A percentile compares a stretch with the other conserved stretches of the same genome.
Conservation (phyloP, 2,888 invertebrate species). For the Danaus chrysippus region DNA sequence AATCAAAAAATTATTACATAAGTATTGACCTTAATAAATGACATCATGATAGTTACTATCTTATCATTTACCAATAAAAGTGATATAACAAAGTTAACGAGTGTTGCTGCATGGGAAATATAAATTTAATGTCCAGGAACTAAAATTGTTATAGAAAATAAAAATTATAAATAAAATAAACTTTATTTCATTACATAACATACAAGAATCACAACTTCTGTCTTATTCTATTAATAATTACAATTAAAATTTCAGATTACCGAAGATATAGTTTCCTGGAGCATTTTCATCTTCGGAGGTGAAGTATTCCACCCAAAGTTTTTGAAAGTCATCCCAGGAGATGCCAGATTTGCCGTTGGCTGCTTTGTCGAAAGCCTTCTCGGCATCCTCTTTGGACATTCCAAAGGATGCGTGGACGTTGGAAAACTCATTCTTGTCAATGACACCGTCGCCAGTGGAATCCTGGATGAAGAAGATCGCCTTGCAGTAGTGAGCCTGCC, state of each 20-base stretch:
- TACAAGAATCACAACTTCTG: constrained; percentile 7
- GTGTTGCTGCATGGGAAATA: no score
- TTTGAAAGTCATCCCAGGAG: constrained; percentile 86
- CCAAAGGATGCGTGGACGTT: constrained; percentile 90
- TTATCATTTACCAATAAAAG: no score
- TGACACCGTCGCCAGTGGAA: constrained; percentile 86
- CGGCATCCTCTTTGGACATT: constrained; percentile 84
- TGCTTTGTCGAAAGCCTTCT: constrained; percentile 88
- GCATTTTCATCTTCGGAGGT: constrained; percentile 86
- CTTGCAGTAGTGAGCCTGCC: constrained; percentile 91
- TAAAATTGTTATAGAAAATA: neutral
- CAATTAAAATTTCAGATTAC: constrained; percentile 84
- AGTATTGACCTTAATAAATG: no score
- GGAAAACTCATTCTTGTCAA: constrained; percentile 90
- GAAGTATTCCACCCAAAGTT: constrained; percentile 92
- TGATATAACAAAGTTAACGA: no score
- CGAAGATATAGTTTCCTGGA: constrained; percentile 92
- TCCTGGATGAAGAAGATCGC: constrained; percentile 94
- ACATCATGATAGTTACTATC: no score
- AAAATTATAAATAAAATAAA: neutral
- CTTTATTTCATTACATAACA: neutral
- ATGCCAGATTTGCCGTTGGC: constrained; percentile 85
- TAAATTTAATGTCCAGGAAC: no score
- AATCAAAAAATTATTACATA: no score
- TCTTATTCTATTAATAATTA: constrained; percentile 7